Evolutionary conservation across 2,113 vertebrate genomes (phyloP).

Genomic region (Sakesphorus luctuosus): DNA sequence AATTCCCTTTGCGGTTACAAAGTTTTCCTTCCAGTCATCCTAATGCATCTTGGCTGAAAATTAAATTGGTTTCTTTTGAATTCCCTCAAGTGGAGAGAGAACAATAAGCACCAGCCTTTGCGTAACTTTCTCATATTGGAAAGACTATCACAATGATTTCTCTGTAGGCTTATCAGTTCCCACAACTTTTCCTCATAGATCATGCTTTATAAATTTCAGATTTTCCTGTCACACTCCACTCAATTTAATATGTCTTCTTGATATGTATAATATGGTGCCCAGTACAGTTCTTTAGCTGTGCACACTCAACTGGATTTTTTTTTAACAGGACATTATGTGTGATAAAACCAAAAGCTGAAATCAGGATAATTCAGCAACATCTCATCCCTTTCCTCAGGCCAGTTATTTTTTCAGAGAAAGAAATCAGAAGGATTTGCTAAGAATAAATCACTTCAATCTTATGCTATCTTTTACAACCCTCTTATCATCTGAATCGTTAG

Average conservation of each 20-base stretch:
- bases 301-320: not conserved
- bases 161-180: conserved; percentile 52
- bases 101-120: conserved; percentile 58
- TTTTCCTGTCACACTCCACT: conserved; percentile 19
- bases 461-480: not conserved
- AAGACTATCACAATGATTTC: conserved; percentile 22
- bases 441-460: not conserved
- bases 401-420: not conserved
- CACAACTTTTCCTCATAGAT: conserved; percentile 43
- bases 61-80: conserved; percentile 68
- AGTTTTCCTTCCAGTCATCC: conserved; percentile 59
- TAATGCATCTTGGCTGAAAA: conserved; percentile 66
- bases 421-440: not conserved
- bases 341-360: conserved; percentile 19
- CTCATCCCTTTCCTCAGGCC: not conserved
- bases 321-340: not conserved
- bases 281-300: not conserved
- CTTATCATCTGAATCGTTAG: not conserved
- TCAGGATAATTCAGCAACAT: not conserved
- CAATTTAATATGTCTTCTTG: not conserved
- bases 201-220: not conserved
- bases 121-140: conserved; percentile 23
- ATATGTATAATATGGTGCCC: not conserved
- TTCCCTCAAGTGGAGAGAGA: conserved; percentile 57
- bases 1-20: conserved; percentile 24